These are phyloP conservation scores for Trialeurodes vaporariorum DNA, from an alignment of 1,140 invertebrate genomes.

Conservation along the genomic window DNA sequence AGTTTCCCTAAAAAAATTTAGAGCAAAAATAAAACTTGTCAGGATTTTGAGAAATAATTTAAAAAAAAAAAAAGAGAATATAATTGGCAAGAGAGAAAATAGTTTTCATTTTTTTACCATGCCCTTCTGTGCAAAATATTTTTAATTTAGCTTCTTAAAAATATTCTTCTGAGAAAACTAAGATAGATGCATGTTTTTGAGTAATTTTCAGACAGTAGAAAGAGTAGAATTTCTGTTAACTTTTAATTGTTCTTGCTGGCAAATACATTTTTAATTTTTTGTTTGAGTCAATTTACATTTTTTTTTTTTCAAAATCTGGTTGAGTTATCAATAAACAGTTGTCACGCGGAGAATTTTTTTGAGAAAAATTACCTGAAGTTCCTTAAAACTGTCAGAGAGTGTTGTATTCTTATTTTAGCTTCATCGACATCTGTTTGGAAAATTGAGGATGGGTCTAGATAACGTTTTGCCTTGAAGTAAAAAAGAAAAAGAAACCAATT, in stretches of 20 bases:
- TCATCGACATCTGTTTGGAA: constrained; percentile 86
- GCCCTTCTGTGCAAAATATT: too few species aligned
- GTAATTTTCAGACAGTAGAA: too few species aligned
- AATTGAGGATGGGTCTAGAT: constrained; percentile 74
- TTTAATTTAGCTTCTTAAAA: too few species aligned
- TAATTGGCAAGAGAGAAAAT: not conserved
- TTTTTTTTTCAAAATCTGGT: too few species aligned
- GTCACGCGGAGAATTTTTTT: too few species aligned
- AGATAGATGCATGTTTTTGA: too few species aligned
- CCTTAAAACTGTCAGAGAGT: constrained; percentile 54
- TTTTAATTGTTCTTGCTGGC: not conserved
- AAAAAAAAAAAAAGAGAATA: constrained; percentile 11
- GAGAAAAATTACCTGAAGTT: constrained; percentile 40
- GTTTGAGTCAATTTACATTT: too few species aligned
- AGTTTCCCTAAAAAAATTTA: constrained; percentile 31
- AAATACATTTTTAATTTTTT: not conserved
- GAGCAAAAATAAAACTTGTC: constrained; percentile 31
- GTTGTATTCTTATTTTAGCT: constrained; percentile 61
- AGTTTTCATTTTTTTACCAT: not conserved
- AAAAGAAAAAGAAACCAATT: too few species aligned
- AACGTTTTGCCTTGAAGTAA: constrained; percentile 56
- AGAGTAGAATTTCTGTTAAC: too few species aligned
- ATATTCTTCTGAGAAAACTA: too few species aligned
- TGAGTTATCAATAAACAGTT: too few species aligned
- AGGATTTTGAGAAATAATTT: not conserved